Conservation (phyloP, 2,113 vertebrate species). For the Hepsetus odoe region DNA sequence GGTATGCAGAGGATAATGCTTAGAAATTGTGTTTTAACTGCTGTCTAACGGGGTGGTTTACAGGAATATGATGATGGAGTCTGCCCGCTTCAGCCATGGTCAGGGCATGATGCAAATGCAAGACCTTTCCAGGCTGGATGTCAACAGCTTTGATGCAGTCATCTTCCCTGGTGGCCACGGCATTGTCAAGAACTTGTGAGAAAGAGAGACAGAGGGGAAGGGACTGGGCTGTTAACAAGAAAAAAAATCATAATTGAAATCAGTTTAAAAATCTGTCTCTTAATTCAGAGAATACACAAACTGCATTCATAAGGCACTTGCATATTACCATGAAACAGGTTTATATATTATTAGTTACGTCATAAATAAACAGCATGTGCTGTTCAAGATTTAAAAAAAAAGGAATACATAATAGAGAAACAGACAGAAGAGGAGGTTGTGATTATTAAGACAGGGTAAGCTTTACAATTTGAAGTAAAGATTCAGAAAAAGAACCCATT, state of each 20-base stretch:
- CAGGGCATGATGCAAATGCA: conserved; percentile 72
- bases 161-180: conserved; percentile 77
- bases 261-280: neutral
- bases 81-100: conserved; percentile 72
- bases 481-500: neutral
- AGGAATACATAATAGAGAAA: neutral
- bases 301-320: neutral
- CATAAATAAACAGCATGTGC: no score
- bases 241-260: no score
- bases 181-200: conserved; percentile 75
- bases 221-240: neutral
- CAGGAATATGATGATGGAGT: conserved; percentile 75
- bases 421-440: neutral
- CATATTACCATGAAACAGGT: neutral
- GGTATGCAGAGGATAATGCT: neutral
- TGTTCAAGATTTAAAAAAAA: neutral
- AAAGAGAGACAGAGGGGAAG: neutral
- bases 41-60: conserved; percentile 13
- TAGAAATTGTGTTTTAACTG: neutral
- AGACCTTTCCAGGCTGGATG: conserved; percentile 72
- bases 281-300: neutral
- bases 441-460: neutral
- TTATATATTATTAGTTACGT: no score
- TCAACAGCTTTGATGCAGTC: conserved; percentile 71
- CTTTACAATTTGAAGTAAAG: neutral